Percentiles rank a stretch among this genome's conserved stretches.
Evolutionary conservation across 2,797 vertebrate genomes (phyloP).

Genomic region (Neostethus bicornis): DNA sequence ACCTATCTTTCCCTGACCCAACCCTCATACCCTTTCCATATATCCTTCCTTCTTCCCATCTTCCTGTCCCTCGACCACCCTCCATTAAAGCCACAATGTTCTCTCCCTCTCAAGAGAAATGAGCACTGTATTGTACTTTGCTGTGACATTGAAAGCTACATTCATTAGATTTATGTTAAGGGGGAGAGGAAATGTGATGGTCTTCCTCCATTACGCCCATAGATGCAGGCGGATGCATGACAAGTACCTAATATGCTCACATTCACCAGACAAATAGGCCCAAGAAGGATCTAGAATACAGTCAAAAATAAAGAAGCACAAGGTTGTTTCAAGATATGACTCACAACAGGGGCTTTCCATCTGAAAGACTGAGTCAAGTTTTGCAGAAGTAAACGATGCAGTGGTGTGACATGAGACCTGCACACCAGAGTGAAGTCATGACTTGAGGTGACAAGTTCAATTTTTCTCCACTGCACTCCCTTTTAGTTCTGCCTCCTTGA

Average conservation of each 20-base stretch:
- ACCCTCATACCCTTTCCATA: conserved; percentile 35
- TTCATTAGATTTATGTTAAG: conserved; percentile 73
- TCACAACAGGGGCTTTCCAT: conserved; percentile 45
- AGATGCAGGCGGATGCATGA: conserved; percentile 14
- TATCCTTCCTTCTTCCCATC: conserved; percentile 41
- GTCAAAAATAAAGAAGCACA: conserved; percentile 5
- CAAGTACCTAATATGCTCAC: conserved; percentile 6
- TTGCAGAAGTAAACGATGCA: conserved; percentile 53
- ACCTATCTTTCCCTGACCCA: conserved; percentile 58
- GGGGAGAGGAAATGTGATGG: conserved; percentile 49
- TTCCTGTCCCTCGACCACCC: conserved; percentile 33
- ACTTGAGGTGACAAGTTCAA: conserved; percentile 48
- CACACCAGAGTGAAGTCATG: conserved; percentile 45
- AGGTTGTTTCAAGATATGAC: conserved; percentile 28
- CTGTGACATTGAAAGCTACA: conserved; percentile 75
- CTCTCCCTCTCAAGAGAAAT: conserved; percentile 63
- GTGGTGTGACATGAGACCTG: conserved; percentile 46
- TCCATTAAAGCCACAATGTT: conserved; percentile 43
- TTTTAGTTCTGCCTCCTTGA: conserved; percentile 32
- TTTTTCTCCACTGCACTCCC: conserved; percentile 18
- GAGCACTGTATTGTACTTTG: conserved; percentile 60
- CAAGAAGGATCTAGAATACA: not conserved
- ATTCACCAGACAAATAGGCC: not conserved
- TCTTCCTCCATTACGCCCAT: conserved; percentile 35
- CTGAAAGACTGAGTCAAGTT: conserved; percentile 47